Conservation (phyloP, 2,113 vertebrate species). For the Conger conger region DNA sequence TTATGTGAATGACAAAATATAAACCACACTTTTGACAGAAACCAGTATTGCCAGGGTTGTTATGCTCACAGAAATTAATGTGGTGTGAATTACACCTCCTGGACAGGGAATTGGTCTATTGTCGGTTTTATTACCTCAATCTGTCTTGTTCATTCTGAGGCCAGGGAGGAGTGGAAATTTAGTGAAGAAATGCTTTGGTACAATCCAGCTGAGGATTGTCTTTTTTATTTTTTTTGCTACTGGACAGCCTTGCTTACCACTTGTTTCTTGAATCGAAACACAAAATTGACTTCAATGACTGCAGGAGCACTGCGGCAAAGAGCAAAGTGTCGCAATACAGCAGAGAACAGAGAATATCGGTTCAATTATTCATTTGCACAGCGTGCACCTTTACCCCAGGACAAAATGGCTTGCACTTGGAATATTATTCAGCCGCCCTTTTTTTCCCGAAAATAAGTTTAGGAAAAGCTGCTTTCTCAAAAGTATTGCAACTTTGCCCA, state of each 20-base stretch:
- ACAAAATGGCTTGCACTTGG: too few species aligned
- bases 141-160: neutral
- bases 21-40: neutral
- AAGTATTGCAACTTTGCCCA: too few species aligned
- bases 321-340: too few species aligned
- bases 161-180: neutral
- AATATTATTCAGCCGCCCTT: too few species aligned
- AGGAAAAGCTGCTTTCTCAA: too few species aligned
- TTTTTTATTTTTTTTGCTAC: neutral
- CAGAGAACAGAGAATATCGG: too few species aligned
- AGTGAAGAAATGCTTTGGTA: neutral
- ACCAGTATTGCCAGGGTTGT: neutral
- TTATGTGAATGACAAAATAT: neutral
- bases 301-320: too few species aligned
- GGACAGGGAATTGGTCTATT: neutral
- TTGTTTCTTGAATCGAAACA: neutral
- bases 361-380: too few species aligned
- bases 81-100: neutral
- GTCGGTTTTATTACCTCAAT: neutral
- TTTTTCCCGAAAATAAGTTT: too few species aligned
- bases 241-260: neutral
- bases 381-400: too few species aligned
- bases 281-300: neutral
- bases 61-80: neutral
- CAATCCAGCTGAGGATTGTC: neutral